Base-by-base conservation (phyloP, 2,888 invertebrate genomes). In the Hirtodrosophila cameraria region DNA sequence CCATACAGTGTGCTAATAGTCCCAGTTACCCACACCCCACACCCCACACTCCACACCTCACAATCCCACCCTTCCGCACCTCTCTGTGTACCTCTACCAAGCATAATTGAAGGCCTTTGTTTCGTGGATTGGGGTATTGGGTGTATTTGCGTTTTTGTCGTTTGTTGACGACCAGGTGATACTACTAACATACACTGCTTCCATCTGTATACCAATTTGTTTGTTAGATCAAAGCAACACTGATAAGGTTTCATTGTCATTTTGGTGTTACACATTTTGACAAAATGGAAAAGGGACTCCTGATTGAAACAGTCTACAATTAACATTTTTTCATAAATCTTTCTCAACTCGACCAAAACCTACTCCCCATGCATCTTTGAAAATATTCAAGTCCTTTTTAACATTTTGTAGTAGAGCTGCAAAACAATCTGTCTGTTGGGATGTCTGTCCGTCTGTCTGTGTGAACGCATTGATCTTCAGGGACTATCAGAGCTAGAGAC, bases 211-310 rank as follows among this genome's bases (percentile, higher is more conserved):
- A 50, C 55, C 65, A 73, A 65, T 64, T 75, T 70, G 62, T 53
- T 54, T 61, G 62, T 18, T 42, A 82, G 85, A 79, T 79, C 79
- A 79, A 79, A 79, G 79, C 68, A 55, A 55, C 79, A 41, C 58
- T 78, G 27, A 68, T 79, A 79, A 52, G 79, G 86, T 68, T 79
- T 79, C 85, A 67, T 78, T 79, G 75, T 78, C 72, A 74, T 38
- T 57, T n/a, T 50, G 13, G 8, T 12, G 9, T 15, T 13, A 1
- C 12, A 38, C 15, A 12, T 11, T 4, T 15, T 12, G 15, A 41
- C n/a, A 30, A 7, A 16, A n/a, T 13, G 33, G 7, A 4, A 4
- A 7, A 16, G 2, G 13, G 11, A 8, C 18, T 35, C 12, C 28
- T 36, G 50, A 48, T 35, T 30, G 57, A 23, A 52, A 57, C 36